Conservation (phyloP, 2,113 vertebrate genomes). For the Urocitellus parryii region DNA sequence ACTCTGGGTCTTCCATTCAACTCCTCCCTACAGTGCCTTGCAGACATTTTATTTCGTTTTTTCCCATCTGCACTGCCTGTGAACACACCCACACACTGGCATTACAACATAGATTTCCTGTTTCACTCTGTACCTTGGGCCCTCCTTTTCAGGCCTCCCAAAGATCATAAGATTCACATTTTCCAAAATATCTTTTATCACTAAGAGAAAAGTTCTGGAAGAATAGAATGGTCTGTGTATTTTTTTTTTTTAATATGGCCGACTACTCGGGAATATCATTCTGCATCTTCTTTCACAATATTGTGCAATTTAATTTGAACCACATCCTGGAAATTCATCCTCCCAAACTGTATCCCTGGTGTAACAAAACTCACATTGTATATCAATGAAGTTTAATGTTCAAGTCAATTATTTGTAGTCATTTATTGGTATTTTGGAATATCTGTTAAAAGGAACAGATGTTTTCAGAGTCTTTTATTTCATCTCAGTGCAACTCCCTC, state of each 20-base stretch:
- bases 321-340: not conserved
- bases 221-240: not conserved
- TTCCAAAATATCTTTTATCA: constrained; percentile 50
- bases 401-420: not conserved
- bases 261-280: not conserved
- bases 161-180: constrained; percentile 61
- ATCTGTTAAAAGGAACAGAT: not conserved
- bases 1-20: not conserved
- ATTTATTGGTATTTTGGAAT: not conserved
- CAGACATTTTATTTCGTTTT: constrained; percentile 44
- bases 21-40: not conserved
- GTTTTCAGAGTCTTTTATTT: not conserved
- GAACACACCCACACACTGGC: constrained; percentile 53
- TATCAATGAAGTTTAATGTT: not conserved
- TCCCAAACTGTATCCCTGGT: not conserved
- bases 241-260: constrained; percentile 7
- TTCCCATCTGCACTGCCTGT: not conserved
- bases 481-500: not conserved
- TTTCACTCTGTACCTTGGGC: constrained; percentile 1
- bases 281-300: not conserved
- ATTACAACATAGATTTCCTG: constrained; percentile 61
- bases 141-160: constrained; percentile 15
- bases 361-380: not conserved
- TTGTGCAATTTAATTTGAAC: not conserved
- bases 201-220: constrained; percentile 15